Conservation (phyloP, 2,797 vertebrate species). For the Phalloptychus januarius region DNA sequence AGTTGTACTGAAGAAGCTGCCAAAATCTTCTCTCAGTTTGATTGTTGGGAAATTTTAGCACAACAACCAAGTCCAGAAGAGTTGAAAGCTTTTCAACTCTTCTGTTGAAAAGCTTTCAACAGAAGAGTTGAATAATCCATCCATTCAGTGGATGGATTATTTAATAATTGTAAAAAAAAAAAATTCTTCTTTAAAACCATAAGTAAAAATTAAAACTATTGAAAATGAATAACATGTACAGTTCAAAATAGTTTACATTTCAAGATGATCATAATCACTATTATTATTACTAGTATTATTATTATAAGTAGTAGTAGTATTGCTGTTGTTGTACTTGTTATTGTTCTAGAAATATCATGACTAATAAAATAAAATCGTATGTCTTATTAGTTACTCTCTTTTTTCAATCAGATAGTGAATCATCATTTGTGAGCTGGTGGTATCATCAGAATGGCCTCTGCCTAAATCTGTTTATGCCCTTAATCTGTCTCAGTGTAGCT, state of each 20-base stretch:
- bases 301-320: too few relatives aligned
- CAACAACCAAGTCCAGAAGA: neutral
- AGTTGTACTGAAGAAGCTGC: neutral
- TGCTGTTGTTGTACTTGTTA: too few relatives aligned
- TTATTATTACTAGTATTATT: too few relatives aligned
- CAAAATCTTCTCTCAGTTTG: neutral
- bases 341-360: too few relatives aligned
- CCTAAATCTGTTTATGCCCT: slow-evolving; percentile 5
- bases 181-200: neutral
- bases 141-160: too few relatives aligned
- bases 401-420: neutral
- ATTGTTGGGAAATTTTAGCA: neutral
- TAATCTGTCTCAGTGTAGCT: slow-evolving; percentile 44
- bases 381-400: neutral
- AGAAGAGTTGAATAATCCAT: too few relatives aligned
- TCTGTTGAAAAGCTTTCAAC: too few relatives aligned
- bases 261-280: too few relatives aligned
- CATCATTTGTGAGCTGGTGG: neutral
- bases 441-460: slow-evolving; percentile 13
- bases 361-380: too few relatives aligned
- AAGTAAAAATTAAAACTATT: neutral
- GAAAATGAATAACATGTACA: neutral
- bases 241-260: neutral
- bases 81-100: too few relatives aligned
- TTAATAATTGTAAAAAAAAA: neutral